Evolutionary conservation across 2,113 vertebrate genomes (phyloP), one percentile per base, ranked within the genome.

Genomic region (Ornithorhynchus anatinus): DNA sequence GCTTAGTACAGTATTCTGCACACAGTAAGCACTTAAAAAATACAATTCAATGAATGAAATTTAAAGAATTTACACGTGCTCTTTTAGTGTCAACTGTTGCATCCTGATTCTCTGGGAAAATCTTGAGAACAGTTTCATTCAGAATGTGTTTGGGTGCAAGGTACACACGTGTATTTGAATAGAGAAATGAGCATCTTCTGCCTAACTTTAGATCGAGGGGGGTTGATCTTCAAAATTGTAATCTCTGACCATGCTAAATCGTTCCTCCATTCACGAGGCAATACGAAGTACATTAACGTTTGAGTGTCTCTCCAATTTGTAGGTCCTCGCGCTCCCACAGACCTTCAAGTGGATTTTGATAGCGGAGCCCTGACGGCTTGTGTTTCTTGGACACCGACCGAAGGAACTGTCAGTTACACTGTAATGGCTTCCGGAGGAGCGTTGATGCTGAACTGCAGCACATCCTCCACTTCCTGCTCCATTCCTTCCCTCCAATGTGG

Each of bases 401-500:
- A 89, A 65, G 96, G 96, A 36, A 94, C 95, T 12, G 78, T 88
- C 7, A 67, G 8, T 68, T 98, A 97, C 68, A 64, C 83, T 0
- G 87, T 82, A 50, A 39, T 36, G 59, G 94, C 91, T 33, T 83
- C 69, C 16, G 91, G 70, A 3, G 59, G 56, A 31, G 69, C 74
- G 47, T 74, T 81, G 14, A 50, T 77, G 8, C 82, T 89, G 70
- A 95, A 92, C 68, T 97, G 96, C 32, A 85, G 88, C 12, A 82
- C 86, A 1, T 10, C 20, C 4, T 76, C 67, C 6, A 80, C 40
- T 29, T 89, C 80, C 82, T 99, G 97, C 39, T 56, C 44, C 37
- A 89, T 97, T 65, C 43, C 67, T 2, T 86, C 93, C 0, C 87
- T 96, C n/a, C 86, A 69, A 7, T 98, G 96, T 17, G 79, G 96